Evolutionary conservation across 2,797 vertebrate genomes (phyloP), one percentile per base, ranked within the genome.

Genomic region (Tamandua tetradactyla): DNA sequence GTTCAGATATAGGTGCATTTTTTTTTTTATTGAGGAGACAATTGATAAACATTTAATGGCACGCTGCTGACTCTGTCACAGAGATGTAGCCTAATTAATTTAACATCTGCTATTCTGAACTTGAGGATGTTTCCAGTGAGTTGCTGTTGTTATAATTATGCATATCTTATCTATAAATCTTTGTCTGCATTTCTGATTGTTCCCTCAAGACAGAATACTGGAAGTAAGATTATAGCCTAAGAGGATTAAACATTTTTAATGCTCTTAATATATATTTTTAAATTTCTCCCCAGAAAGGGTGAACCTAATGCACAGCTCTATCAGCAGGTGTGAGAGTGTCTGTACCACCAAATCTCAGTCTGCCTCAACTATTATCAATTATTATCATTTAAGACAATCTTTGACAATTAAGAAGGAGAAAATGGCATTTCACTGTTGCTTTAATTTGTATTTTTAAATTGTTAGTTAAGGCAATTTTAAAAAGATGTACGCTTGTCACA

Each of bases 351-450:
- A 55, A 30, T 27, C 37, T 10, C 18, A 15, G n/a, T 27, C n/a
- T 13, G 5, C 37, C 3, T n/a, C n/a, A n/a, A n/a, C n/a, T n/a
- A n/a, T n/a, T n/a, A 47, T 1, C 47, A 15, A 2, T 37, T 32
- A 18, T 35, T 4, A 23, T 22, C 9, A 8, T 32, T 20, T 44
- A 10, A n/a, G 35, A 52, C 7, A 27, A 4, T 20, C 61, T 82
- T 37, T 4, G 2, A 61, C n/a, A n/a, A 2, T 25, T 22, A 32
- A 5, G 14, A 25, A 49, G 61, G 59, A 40, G 37, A 59, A 68
- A 55, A 35, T 6, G 75, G 8, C 23, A 27, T 23, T 62, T 87
- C 18, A 10, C 17, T 72, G 17, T 18, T 44, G 55, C 44, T 72
- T 22, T 64, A 23, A 80, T 55, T 62, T 62, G 47, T 15, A 27